phyloP scores from a whole-genome alignment of 2,888 invertebrate species.

The Epinotia nisella region DNA sequence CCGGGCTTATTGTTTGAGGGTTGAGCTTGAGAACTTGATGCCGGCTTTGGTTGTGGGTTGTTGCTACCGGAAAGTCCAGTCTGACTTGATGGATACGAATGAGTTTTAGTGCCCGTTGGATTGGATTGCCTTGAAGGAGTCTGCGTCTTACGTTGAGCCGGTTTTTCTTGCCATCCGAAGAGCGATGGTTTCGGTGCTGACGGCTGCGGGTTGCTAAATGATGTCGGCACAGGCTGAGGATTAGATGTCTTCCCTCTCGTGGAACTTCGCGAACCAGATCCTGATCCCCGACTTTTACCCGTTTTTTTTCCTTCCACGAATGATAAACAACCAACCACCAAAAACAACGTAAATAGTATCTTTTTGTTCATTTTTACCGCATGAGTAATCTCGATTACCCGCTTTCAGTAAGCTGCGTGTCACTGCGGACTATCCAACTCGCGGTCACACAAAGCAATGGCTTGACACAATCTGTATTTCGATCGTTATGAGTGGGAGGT shows the following conservation, averaged over 20 bases:
- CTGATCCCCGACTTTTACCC: conserved; percentile 70
- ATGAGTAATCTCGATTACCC: conserved; percentile 31
- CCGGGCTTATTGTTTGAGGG: conserved; percentile 30
- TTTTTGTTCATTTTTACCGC: conserved; percentile 61
- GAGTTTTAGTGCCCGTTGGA: conserved; percentile 48
- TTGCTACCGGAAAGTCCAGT: conserved; percentile 49
- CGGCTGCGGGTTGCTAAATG: conserved; percentile 71
- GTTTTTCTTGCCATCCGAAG: conserved; percentile 76
- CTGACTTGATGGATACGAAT: conserved; percentile 53
- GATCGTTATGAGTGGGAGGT: conserved; percentile 56
- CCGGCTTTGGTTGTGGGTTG: conserved; percentile 47
- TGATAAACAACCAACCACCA: conserved; percentile 52
- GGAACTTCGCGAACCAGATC: conserved; percentile 65
- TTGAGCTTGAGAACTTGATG: conserved; percentile 56
- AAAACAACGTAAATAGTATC: conserved; percentile 55
- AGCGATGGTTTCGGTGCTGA: conserved; percentile 63
- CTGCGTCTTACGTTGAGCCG: conserved; percentile 61
- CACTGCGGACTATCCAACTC: conserved; percentile 49
- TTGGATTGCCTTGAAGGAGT: conserved; percentile 63
- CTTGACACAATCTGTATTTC: conserved; percentile 66
- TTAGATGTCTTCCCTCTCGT: conserved; percentile 66
- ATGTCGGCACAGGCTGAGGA: conserved; percentile 73
- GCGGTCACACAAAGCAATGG: conserved; percentile 52
- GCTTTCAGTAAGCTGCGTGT: conserved; percentile 44
- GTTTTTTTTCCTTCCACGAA: conserved; percentile 68